Evolutionary conservation across 2,113 vertebrate species (phyloP), one percentile per base, ranked within the genome.

Genomic region (Choloepus hoffmanni): DNA sequence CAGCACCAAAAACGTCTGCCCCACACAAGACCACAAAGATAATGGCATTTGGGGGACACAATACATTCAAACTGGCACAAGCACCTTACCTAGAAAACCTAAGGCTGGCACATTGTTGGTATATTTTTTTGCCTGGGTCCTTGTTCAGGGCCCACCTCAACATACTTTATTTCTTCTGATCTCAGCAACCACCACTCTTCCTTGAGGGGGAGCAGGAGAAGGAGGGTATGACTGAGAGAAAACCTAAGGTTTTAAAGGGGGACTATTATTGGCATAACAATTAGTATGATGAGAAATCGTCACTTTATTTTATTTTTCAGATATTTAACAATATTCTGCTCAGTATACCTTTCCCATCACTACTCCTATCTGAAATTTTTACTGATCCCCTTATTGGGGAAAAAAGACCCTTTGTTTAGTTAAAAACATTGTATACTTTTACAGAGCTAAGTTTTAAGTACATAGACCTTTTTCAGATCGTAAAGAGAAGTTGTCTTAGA

Each of bases 311-410:
- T 60, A 16, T 92, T 58, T 87, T 85, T 60, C 5, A 9, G 40
- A 50, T 70, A n/a, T 50, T 93, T 33, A 58, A 24, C 24, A 19
- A 13, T 43, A 63, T 26, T 89, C 11, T 65, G 16, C 11, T 70
- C 15, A 7, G 1, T 36, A 4, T 58, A 16, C 45, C 87, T 36
- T 96, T 67, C 33, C 50, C n/a, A 23, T 70, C 28, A 60, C 23
- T 89, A 86, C 36, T 53, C 33, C 81, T 83, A 26, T 19, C 26
- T 90, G 70, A 76, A 73, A 83, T 24, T 55, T 92, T 92, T 84
- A 67, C 28, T 81, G 76, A 48, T 18, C 55, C 13, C 78, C 5
- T 83, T 72, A 14, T 9, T 53, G 19, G 79, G 53, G 60, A 45
- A 92, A 83, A 86, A 78, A 48, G 33, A 11, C 24, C 43, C 45